Base-by-base conservation (phyloP, 1,140 invertebrate species). In the Dreissena polymorpha region DNA sequence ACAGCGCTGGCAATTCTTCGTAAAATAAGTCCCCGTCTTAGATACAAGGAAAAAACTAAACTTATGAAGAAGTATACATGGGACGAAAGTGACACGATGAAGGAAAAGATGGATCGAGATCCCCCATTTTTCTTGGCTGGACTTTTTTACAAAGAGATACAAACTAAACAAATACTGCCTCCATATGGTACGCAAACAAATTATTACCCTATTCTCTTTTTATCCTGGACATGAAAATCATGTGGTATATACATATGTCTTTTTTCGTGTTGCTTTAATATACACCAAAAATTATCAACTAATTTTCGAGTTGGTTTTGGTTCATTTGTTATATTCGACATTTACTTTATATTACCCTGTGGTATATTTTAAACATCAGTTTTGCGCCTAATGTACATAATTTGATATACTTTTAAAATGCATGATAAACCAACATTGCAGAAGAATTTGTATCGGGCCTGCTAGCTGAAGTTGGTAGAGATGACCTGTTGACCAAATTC, bases 41-140 rank as follows among this genome's bases (percentile, higher is more conserved):
- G 53, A 23, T 10, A 0, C 18, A 51, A 29, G 8, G 72, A 74
- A 39, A 60, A 27, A 74, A 16, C 25, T 16, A 74, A 60, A 2
- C 51, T 74, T 16, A 57, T 0, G 18, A 74, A 63, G 18, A 60
- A 55, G 18, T 74, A 60, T 27, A 29, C 8, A 14, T 74, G 72
- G 72, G 29, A 60, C 12, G 16, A 51, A 63, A 39, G 60, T 39
- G 72, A 74, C 21, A 18, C 39, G n/a, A n/a, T 74, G 7, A 74
- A 74, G 57, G 27, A 63, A 74, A 18, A 25, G 8, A 74, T 74
- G 23, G 72, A 74, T 27, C 57, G 8, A 0, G 72, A 74, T 27
- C n/a, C 16, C 12, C 25, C n/a, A 29, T 74, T 63, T 25, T 63
- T 57, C 57, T 55, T 74, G 13, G 72, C 55, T 60, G 53, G 53